A percentile compares a stretch with the other conserved stretches of the same genome.
These are phyloP conservation scores for Furcifer pardalis DNA, from an alignment of 2,797 vertebrate species.

Conservation along the genomic window DNA sequence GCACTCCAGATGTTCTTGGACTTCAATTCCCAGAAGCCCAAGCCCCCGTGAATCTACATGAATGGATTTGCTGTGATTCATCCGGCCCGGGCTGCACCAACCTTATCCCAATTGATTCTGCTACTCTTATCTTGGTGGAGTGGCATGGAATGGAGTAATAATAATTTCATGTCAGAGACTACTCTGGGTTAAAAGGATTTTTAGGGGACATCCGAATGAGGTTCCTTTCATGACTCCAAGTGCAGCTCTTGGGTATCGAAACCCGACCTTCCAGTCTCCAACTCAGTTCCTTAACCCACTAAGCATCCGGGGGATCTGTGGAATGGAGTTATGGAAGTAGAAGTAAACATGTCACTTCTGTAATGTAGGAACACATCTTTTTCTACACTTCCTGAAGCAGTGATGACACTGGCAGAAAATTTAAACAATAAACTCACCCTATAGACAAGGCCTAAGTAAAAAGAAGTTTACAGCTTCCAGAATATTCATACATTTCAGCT, in stretches of 20 bases:
- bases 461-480: constrained; percentile 16
- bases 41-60: too few relatives aligned
- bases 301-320: too few relatives aligned
- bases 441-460: not conserved
- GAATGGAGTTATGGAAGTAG: not conserved
- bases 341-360: not conserved
- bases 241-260: too few relatives aligned
- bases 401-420: not conserved
- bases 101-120: not conserved
- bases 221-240: too few relatives aligned
- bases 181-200: too few relatives aligned
- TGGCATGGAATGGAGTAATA: not conserved
- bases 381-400: not conserved
- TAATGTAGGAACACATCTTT: not conserved
- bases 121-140: not conserved
- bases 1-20: too few relatives aligned
- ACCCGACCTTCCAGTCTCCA: too few relatives aligned
- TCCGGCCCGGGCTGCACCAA: too few relatives aligned
- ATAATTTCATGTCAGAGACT: not conserved
- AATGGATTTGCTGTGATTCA: too few relatives aligned
- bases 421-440: not conserved
- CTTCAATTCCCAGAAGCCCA: too few relatives aligned
- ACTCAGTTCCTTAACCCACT: too few relatives aligned
- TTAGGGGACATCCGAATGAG: too few relatives aligned
- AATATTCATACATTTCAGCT: constrained; percentile 47